These are phyloP conservation scores for Phalacrocorax pelagicus DNA, from an alignment of 2,113 vertebrate genomes.

Conservation along the genomic window DNA sequence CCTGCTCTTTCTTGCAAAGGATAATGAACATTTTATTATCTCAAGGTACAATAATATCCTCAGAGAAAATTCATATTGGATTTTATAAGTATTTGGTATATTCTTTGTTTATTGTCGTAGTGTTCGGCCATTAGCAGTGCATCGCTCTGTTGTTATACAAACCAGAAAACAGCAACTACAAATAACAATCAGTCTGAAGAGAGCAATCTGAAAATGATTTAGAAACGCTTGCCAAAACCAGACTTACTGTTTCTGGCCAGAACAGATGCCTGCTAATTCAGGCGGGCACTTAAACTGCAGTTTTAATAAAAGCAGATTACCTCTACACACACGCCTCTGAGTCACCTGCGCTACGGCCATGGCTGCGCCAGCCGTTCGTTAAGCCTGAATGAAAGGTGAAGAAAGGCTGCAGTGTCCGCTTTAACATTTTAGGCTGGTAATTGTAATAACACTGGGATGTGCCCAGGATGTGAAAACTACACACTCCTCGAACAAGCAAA, in stretches of 20 bases:
- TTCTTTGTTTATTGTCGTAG: conserved; percentile 1
- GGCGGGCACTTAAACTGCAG: neutral
- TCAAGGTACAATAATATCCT: neutral
- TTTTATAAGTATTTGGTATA: neutral
- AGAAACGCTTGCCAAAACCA: neutral
- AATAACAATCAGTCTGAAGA: neutral
- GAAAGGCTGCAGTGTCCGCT: neutral
- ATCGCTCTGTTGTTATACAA: neutral
- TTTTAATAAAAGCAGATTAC: neutral
- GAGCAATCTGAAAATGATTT: neutral
- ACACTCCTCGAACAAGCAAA: neutral
- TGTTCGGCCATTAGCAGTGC: neutral
- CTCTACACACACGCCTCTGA: neutral
- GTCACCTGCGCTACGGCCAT: neutral
- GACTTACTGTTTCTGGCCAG: neutral
- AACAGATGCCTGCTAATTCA: conserved; percentile 33
- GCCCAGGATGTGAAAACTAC: neutral
- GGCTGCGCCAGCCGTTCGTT: neutral
- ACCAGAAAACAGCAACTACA: conserved; percentile 25
- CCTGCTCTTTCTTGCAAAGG: neutral
- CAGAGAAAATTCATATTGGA: neutral
- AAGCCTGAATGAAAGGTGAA: neutral
- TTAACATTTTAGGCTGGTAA: neutral
- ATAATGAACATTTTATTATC: neutral
- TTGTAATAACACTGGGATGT: neutral